Percentiles rank a stretch among this genome's conserved stretches.
These are phyloP conservation scores for Dilophus febrilis DNA, from an alignment of 2,888 invertebrate species.

Conservation along the genomic window DNA sequence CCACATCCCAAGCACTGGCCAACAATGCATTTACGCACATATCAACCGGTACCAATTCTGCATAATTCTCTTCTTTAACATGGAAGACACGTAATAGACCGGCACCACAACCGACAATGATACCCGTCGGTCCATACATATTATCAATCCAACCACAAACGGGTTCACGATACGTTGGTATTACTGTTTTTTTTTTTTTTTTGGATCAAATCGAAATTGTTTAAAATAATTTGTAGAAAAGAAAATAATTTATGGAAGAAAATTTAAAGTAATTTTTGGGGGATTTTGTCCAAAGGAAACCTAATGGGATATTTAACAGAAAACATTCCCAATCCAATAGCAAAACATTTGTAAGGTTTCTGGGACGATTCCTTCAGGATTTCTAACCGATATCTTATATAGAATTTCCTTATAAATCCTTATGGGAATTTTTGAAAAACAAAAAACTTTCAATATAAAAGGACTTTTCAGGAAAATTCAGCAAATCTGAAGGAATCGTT, in stretches of 20 bases:
- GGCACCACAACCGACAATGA: slow-evolving; percentile 33
- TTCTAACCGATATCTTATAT: too few relatives aligned
- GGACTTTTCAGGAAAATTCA: too few relatives aligned
- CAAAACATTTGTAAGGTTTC: not conserved
- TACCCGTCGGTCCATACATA: slow-evolving; percentile 38
- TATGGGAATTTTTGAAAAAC: too few relatives aligned
- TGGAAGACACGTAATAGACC: slow-evolving; percentile 36
- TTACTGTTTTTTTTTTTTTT: slow-evolving; percentile 29
- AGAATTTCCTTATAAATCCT: too few relatives aligned
- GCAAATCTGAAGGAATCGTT: too few relatives aligned
- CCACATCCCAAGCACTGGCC: slow-evolving; percentile 30
- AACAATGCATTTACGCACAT: slow-evolving; percentile 29
- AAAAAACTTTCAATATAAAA: too few relatives aligned
- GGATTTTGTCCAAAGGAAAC: too few relatives aligned
- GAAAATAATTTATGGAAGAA: not conserved
- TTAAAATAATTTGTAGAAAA: not conserved
- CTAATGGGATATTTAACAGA: too few relatives aligned
- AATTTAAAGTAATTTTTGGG: not conserved
- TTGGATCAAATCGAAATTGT: too few relatives aligned
- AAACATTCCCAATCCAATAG: not conserved
- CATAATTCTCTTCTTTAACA: slow-evolving; percentile 19
- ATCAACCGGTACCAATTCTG: slow-evolving; percentile 32
- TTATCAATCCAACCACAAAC: slow-evolving; percentile 52
- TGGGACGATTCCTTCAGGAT: too few relatives aligned
- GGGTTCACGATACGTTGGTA: slow-evolving; percentile 34